A percentile compares a stretch with the other conserved stretches of the same genome.
phyloP scores from a whole-genome alignment of 2,113 vertebrate species.

The Pygoscelis adeliae region DNA sequence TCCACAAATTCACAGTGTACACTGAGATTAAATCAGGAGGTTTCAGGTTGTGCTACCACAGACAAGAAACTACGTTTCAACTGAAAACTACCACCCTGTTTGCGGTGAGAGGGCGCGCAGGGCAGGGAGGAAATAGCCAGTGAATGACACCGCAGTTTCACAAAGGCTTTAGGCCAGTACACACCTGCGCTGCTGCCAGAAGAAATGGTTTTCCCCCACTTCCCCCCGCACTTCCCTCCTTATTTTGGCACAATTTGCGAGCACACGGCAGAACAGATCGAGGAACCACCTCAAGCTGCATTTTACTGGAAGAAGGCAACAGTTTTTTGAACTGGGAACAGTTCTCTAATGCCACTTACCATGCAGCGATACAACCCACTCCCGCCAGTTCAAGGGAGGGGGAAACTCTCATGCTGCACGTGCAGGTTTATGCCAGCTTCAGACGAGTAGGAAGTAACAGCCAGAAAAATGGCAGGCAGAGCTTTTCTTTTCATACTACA shows the following conservation, averaged over 20 bases:
- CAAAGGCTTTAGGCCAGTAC: accelerated
- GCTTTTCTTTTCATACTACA: neutral
- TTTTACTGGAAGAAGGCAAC: neutral
- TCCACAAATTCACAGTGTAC: neutral
- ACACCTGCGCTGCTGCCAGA: neutral
- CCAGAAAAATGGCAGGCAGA: neutral
- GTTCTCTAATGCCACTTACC: neutral
- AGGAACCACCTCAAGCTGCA: neutral
- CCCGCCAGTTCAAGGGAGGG: neutral
- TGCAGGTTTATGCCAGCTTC: neutral
- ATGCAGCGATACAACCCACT: accelerated
- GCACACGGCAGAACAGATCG: neutral
- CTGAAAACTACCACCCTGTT: too few relatives aligned
- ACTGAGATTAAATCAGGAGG: neutral
- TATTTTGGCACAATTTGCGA: neutral
- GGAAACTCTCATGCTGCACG: neutral
- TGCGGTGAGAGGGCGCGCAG: neutral
- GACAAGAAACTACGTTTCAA: neutral
- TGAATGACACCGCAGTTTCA: neutral
- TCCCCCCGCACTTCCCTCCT: neutral
- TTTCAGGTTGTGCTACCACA: neutral
- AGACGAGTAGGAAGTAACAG: neutral
- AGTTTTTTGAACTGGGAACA: neutral
- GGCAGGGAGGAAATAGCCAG: neutral
- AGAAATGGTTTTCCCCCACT: neutral